Base-by-base conservation (phyloP, 1,140 invertebrate genomes). In the Zaprionus africanus region DNA sequence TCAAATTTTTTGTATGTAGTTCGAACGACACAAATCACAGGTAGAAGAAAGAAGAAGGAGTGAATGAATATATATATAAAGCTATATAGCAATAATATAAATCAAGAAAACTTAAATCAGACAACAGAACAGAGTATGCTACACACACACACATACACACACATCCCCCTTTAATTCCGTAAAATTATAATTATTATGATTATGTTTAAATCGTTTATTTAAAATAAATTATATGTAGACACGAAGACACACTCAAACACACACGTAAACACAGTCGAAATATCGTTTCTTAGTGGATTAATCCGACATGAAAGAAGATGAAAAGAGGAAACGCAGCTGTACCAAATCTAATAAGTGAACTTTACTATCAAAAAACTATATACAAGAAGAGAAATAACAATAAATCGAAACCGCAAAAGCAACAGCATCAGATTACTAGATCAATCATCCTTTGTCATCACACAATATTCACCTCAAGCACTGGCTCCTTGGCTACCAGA, bases 391-490 rank as follows among this genome's bases (percentile, higher is more conserved):
- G 43, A 71, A 63, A 86, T 79, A 75, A 67, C 65, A 86, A 86
- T 82, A 86, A 87, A 86, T 67, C 63, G 49, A 82, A 86, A 60
- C 66, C 76, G 67, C 71, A 86, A 81, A 78, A 56, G 31, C 38
- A 28, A 61, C 15, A 43, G 15, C 31, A 34, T 34, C 31, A 34
- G 9, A 9, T 26, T 26, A 26, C 26, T 26, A 26, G 26, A 3
- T 26, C 26, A 26, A 28, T 34, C 24, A 19, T 57, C 17, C 13
- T 36, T 36, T 28, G 31, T 31, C 28, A 34, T 34, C 38, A 96
- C 75, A 96, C 94, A 76, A 96, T 95, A 93, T 95, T 94, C 63
- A 87, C 91, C 92, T 98, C 97, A 71, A 93, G 92, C 78, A 97
- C 91, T 53, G 95, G 96, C 85, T 95, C 93, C 72, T 95, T 93